Evolutionary conservation across 2,888 invertebrate genomes (phyloP), one percentile per base, ranked within the genome.

Genomic region (Ormyrus rosae): DNA sequence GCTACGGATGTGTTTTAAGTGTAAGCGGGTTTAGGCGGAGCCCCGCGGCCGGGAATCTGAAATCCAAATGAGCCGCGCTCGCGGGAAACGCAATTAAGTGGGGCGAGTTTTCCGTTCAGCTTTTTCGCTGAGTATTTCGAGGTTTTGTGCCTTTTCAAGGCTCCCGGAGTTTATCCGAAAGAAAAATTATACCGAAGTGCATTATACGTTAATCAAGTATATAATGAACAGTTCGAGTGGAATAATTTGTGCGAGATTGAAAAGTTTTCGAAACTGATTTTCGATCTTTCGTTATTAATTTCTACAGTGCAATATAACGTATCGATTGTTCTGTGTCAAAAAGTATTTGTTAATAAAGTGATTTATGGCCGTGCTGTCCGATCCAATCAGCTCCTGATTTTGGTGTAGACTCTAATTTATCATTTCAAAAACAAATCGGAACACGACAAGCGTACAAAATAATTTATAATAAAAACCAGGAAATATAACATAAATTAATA

Each of bases 51-150:
- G 19, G 5, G 51, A 64, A 73, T 73, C 19, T 64, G 64, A 65
- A 73, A 73, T 73, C 64, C 63, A 73, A 73, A 73, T 73, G 56
- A 73, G 56, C 53, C n/a, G 46, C 55, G 45, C 19, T 46, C 56
- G 19, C 19, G 19, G 45, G 19, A 64, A 73, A 48, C 11, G 56
- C 46, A 73, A 73, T 65, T 64, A 64, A 46, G 34, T 61, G 10
- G 34, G 50, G 10, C 10, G 11, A 13, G 8, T 46, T 48, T 19
- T 64, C 10, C 13, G 48, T n/a, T 64, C n/a, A 48, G 11, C 11
- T 9, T 46, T 7, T 64, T 48, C 5, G 4, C 48, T 19, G 19
- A 19, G 19, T 19, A 19, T 19, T 19, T 19, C 19, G 19, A 19
- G 19, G 10, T 10, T 61, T 61, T 34, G 8, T 63, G 9, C 5